These are phyloP conservation scores for Campoletis raptor DNA, from an alignment of 2,888 invertebrate genomes.

Conservation along the genomic window DNA sequence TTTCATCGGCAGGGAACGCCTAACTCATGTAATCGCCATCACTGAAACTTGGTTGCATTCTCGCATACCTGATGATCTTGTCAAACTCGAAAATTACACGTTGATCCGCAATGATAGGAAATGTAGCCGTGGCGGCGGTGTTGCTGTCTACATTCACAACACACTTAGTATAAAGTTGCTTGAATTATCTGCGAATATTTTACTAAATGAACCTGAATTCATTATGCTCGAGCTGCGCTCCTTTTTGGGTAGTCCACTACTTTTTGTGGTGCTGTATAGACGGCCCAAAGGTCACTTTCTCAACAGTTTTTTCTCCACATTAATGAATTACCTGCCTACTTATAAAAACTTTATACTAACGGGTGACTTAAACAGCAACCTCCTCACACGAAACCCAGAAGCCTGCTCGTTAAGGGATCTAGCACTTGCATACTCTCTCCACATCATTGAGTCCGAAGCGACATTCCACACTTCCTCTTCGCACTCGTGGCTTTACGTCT, in stretches of 20 bases:
- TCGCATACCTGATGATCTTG: background rate
- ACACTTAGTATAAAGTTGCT: constrained; percentile 41
- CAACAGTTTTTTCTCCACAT: background rate
- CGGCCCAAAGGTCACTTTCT: constrained; percentile 29
- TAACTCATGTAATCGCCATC: constrained; percentile 33
- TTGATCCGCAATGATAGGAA: constrained; percentile 41
- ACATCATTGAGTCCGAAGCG: too few relatives aligned
- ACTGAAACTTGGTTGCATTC: constrained; percentile 35
- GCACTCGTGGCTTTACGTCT: constrained; percentile 23
- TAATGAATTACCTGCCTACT: constrained; percentile 30
- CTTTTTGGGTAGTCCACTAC: background rate
- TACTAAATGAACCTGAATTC: constrained; percentile 46
- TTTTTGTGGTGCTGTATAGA: constrained; percentile 21
- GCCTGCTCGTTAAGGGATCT: too few relatives aligned
- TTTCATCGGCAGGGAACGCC: background rate
- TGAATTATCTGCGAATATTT: background rate
- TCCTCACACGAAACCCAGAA: too few relatives aligned
- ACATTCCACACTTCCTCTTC: background rate
- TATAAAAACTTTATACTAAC: too few relatives aligned
- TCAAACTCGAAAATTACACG: constrained; percentile 16
- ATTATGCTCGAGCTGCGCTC: constrained; percentile 8
- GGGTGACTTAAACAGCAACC: too few relatives aligned
- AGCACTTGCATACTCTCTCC: too few relatives aligned
- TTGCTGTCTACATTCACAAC: constrained; percentile 45
- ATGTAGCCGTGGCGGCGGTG: constrained; percentile 29